These are phyloP conservation scores for Thunnus thynnus DNA, from an alignment of 2,113 vertebrate species.

Conservation along the genomic window DNA sequence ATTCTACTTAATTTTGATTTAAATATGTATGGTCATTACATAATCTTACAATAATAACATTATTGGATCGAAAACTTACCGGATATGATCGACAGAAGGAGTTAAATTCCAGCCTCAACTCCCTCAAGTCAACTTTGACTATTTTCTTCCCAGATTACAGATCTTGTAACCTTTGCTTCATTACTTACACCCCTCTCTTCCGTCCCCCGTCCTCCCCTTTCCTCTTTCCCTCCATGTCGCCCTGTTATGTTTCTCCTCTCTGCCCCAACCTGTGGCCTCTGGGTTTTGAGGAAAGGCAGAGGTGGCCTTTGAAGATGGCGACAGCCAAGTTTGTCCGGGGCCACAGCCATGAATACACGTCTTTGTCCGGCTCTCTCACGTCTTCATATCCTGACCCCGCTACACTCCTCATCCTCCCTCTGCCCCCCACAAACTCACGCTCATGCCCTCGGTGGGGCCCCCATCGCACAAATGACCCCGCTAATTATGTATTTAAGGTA, in stretches of 20 bases:
- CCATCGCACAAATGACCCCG: conserved; percentile 78
- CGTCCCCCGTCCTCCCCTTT: conserved; percentile 46
- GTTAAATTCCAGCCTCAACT: neutral
- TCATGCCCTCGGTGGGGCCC: conserved; percentile 69
- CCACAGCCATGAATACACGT: conserved; percentile 77
- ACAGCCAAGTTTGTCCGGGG: conserved; percentile 76
- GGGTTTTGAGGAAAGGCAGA: conserved; percentile 84
- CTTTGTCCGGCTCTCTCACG: conserved; percentile 78
- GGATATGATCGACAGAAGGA: conserved; percentile 24
- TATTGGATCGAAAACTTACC: neutral
- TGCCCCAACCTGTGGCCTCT: conserved; percentile 76
- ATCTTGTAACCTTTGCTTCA: conserved; percentile 70
- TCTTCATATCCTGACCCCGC: conserved; percentile 67
- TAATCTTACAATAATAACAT: too few species aligned
- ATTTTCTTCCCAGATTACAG: conserved; percentile 69
- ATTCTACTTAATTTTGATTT: neutral
- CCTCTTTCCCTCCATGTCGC: conserved; percentile 46
- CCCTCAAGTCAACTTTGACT: conserved; percentile 41
- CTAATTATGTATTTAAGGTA: conserved; percentile 87
- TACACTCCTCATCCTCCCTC: conserved; percentile 57
- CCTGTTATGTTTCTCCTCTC: conserved; percentile 72
- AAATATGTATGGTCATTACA: neutral
- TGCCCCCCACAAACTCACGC: conserved; percentile 64
- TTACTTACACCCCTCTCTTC: conserved; percentile 48
- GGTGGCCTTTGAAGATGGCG: conserved; percentile 80